Base-by-base conservation (phyloP, 2,888 invertebrate genomes). In the Cyclophora albipunctata region DNA sequence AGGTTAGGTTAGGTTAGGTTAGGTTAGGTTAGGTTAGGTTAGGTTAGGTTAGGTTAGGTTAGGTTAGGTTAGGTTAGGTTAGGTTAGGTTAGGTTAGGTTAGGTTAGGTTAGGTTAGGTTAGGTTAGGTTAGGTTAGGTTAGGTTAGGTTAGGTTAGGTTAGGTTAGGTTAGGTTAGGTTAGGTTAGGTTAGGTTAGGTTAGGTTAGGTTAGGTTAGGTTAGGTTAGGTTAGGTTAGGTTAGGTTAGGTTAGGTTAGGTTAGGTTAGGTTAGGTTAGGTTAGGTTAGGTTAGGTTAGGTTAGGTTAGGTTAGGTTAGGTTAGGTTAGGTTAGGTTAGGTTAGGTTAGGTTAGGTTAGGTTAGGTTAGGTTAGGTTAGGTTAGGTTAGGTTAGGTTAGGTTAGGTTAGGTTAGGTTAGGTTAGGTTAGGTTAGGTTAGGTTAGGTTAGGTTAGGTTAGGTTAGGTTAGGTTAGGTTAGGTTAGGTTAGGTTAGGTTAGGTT, bases 101-200 rank as follows among this genome's bases (percentile, higher is more conserved):
- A 45, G 45, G 45, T 45, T 45, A 49, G 45, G 41, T 45, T 49
- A 45, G 47, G 47, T 47, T 47, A 47, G 47, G 47, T 47, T 47
- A 47, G 47, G 47, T 45, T 45, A 46, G 46, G 46, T 46, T 48
- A 42, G 43, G 48, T 42, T 48, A 42, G 43, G 48, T 53, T 54
- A 53, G 57, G 57, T 53, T 55, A n/a, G n/a, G n/a, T n/a, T 55
- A 55, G 55, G 55, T 51, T 54, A 51, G 51, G 54, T 51, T 54
- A 54, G 54, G 51, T 54, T 55, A 55, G 55, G 55, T 55, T 55
- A 55, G 55, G 55, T 55, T 55, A 52, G 55, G 55, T 55, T 55
- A 55, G 55, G 55, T 55, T 55, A 55, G 55, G 54, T 54, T 54
- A 54, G 54, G 54, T 54, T 54, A 54, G 54, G 54, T 54, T 54